Conservation (phyloP, 2,797 vertebrate species). For the Ispidina lecontei region DNA sequence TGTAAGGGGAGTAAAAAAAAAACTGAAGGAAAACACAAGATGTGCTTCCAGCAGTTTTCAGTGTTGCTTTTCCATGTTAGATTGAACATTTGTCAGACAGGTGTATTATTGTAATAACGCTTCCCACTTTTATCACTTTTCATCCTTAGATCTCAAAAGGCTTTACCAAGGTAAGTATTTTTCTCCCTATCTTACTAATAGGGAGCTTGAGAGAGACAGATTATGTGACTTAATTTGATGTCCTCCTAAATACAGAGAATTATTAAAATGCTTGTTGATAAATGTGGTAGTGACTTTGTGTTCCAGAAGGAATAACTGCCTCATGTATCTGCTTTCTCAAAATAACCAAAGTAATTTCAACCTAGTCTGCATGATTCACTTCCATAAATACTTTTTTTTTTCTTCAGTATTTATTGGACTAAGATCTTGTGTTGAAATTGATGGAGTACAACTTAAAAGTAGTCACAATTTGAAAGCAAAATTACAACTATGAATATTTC, state of each 20-base stretch:
- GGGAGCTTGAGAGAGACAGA: background rate
- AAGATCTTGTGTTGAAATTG: background rate
- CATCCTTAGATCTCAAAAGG: slow-evolving; percentile 59
- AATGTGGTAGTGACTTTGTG: background rate
- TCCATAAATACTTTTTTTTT: background rate
- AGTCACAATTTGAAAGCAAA: background rate
- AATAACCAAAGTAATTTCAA: background rate
- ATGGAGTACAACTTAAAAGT: background rate
- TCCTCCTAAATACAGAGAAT: background rate
- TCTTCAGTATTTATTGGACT: background rate
- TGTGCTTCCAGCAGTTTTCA: background rate
- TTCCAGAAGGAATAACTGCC: background rate
- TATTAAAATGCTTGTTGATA: background rate
- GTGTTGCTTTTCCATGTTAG: background rate
- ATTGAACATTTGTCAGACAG: background rate
- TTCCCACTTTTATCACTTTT: slow-evolving; percentile 32
- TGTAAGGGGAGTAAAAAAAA: background rate
- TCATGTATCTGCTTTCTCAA: background rate
- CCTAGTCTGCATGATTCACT: background rate
- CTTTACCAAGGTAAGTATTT: slow-evolving; percentile 51
- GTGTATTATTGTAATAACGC: slow-evolving; percentile 29
- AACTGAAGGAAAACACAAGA: rapidly evolving
- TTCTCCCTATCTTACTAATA: slow-evolving; percentile 19
- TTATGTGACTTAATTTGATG: background rate
- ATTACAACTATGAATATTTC: background rate